Evolutionary conservation across 2,113 vertebrate genomes (phyloP).

Genomic region (Choloepus hoffmanni): DNA sequence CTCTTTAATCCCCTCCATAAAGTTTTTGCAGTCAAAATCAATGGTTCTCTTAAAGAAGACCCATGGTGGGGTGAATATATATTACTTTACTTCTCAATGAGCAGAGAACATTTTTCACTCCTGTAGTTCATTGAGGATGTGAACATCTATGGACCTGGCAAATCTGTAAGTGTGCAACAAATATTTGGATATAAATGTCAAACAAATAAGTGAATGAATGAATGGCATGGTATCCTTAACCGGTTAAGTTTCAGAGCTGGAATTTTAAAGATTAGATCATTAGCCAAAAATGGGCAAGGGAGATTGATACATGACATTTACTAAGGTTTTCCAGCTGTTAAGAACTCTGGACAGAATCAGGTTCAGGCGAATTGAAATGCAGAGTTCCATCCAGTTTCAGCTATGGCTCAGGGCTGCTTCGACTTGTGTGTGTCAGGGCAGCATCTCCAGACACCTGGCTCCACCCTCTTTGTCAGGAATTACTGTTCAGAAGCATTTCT

Average conservation of each 20-base stretch:
- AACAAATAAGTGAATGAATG: not conserved
- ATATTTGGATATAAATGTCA: slow-evolving; percentile 38
- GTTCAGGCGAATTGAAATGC: slow-evolving; percentile 14
- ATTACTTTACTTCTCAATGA: slow-evolving; percentile 7
- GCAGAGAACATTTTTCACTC: not conserved
- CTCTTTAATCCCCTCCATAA: not conserved
- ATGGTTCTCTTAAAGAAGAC: not conserved
- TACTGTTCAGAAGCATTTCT: not conserved
- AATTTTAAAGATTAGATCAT: slow-evolving; percentile 54
- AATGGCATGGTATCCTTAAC: not conserved
- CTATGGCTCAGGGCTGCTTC: not conserved
- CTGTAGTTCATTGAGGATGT: not conserved
- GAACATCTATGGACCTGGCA: not conserved
- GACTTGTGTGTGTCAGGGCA: not conserved
- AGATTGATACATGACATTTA: not conserved
- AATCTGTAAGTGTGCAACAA: not conserved
- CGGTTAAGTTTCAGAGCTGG: slow-evolving; percentile 30
- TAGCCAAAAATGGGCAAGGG: not conserved
- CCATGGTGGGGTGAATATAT: not conserved
- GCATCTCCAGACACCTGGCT: not conserved
- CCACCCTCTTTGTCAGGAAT: not conserved
- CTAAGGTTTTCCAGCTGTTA: slow-evolving; percentile 26
- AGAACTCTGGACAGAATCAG: slow-evolving; percentile 2
- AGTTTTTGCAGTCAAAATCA: not conserved
- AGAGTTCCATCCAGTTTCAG: not conserved